phyloP scores from a whole-genome alignment of 2,888 invertebrate species.

The Phaonia tiefii region DNA sequence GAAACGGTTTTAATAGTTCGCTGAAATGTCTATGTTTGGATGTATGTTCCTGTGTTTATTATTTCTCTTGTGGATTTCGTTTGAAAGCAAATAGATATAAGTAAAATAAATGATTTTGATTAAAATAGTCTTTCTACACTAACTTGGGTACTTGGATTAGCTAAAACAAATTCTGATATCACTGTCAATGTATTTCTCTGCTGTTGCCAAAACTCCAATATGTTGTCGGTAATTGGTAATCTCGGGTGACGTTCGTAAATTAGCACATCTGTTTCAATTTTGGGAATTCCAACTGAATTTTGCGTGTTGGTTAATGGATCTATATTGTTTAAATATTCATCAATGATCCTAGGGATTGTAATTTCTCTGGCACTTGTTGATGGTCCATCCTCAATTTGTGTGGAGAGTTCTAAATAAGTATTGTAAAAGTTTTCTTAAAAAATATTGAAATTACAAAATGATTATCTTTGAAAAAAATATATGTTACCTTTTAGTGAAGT shows the following conservation, averaged over 20 bases:
- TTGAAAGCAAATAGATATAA: background rate
- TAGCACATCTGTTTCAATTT: slow-evolving; percentile 38
- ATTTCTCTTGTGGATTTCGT: background rate
- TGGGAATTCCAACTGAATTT: background rate
- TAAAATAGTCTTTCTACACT: slow-evolving; percentile 39
- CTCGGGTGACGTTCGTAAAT: slow-evolving; percentile 28
- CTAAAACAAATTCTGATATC: slow-evolving; percentile 38
- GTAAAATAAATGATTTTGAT: slow-evolving; percentile 36
- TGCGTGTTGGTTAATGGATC: background rate
- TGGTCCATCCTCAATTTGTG: background rate
- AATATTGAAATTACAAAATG: too few species aligned
- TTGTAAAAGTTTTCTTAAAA: too few species aligned
- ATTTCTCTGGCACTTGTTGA: background rate
- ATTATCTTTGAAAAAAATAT: too few species aligned
- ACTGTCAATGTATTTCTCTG: slow-evolving; percentile 33
- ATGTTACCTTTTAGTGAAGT: slow-evolving; percentile 8
- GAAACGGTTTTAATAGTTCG: slow-evolving; percentile 4
- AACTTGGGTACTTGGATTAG: too few species aligned
- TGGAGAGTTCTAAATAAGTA: background rate
- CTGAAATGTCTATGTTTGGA: background rate
- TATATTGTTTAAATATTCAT: background rate
- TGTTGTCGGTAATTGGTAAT: slow-evolving; percentile 44
- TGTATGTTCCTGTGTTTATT: background rate
- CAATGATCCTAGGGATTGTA: background rate
- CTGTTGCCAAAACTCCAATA: slow-evolving; percentile 45